Evolutionary conservation across 2,797 vertebrate species (phyloP), one percentile per base, ranked within the genome.

Genomic region (Enteromius fasciolatus): DNA sequence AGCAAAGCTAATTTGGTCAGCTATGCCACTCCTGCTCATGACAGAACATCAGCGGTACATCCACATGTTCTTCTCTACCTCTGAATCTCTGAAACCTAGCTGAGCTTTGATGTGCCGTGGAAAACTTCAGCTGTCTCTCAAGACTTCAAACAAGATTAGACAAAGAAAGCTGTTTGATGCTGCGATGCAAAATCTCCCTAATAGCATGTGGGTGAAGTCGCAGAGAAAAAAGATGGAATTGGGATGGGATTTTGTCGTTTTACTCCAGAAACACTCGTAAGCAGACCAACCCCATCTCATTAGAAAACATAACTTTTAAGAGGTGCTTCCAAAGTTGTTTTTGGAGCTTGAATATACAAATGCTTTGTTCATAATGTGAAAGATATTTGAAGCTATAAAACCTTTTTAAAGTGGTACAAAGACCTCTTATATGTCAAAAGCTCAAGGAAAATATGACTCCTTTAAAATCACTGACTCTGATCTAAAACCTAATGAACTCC

Each of bases 81-180:
- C 68, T 50, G 74, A 78, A 59, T 52, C 79, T 83, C 80, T 76
- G 61, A 79, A 78, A 84, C 77, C 67, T 80, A 69, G n/a, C 61
- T 84, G 72, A 64, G 80, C 87, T 88, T 84, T 87, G 86, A 88
- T 81, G 86, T 87, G 48, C 76, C 3, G 17, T 50, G 70, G 66
- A 79, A 84, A 84, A 86, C 57, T 82, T 82, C 57, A 57, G 59
- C 72, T 64, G 78, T 85, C 83, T 87, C 70, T 33, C 36, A 85
- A 85, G 80, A 73, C 69, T 83, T 83, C 48, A 69, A 86, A 80
- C 54, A 61, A 76, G 78, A 84, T 81, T 84, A 81, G 73, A 66
- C 67, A 54, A 48, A 81, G 52, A 46, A 82, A 76, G 69, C 33
- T 54, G 81, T 86, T 84, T 87, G 84, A 87, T 81, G 83, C 79